Base-by-base conservation (phyloP, 2,888 invertebrate species). In the Slavum lentiscoides region DNA sequence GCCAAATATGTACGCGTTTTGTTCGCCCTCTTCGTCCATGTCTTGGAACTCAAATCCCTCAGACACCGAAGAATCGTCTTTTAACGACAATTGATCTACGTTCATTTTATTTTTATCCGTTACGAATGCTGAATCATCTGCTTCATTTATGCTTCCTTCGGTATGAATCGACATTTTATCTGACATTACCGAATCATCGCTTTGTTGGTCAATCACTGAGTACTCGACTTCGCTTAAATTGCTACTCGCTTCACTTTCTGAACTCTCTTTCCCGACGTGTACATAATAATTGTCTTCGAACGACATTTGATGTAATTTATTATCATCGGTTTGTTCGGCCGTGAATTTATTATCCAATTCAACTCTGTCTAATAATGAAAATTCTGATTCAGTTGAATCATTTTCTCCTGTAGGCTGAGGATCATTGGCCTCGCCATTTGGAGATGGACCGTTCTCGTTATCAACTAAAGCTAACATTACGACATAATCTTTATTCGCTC, bases 381-480 rank as follows among this genome's bases (percentile, higher is more conserved):
- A 76, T 4, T 69, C 68, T 0, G 76, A 76, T 39, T 61, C 61
- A 11, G 49, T 3, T 6, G 75, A 75, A 7, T 75, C 75, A 0
- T 30, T 43, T 0, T 75, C 66, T 13, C 8, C 68, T 9, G 11
- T 11, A 3, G 19, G 21, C 23, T 13, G 17, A 1, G n/a, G 6
- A 2, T n/a, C 9, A 7, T 59, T 19, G 19, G 6, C 8, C 0
- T 19, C 69, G 15, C 19, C 30, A 15, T 30, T 49, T 7, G 61
- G 49, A 11, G 19, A 13, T 13, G 61, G 61, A 4, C 11, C 23
- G 7, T 66, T 66, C 1, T n/a, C 49, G n/a, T 49, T 8, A n/a
- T 13, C 5, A 0, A 76, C 49, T 15, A 76, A 61, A 19, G 61
- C 76, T n/a, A 61, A 30, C 76, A 76, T 76, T 5, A 76, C 76